These are phyloP conservation scores for Leuciscus waleckii DNA, from an alignment of 2,797 vertebrate genomes.

Conservation along the genomic window DNA sequence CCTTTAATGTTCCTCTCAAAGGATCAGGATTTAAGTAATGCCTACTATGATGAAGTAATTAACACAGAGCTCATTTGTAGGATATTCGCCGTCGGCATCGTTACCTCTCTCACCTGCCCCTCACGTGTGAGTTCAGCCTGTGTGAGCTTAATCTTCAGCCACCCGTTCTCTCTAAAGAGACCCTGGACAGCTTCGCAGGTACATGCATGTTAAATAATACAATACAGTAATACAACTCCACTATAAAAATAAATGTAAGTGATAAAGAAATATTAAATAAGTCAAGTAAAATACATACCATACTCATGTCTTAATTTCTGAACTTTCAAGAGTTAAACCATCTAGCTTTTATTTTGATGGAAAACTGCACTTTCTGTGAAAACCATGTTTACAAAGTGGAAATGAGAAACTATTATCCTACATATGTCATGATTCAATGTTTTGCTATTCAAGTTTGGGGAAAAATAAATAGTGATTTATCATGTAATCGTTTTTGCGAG, in stretches of 20 bases:
- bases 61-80: conserved; percentile 68
- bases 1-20: too few relatives aligned
- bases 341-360: background rate
- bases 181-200: conserved; percentile 94
- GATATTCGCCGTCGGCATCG: conserved; percentile 94
- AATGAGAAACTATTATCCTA: background rate
- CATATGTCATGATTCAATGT: background rate
- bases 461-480: background rate
- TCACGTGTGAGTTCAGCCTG: conserved; percentile 98
- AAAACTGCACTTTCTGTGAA: background rate
- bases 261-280: background rate
- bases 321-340: background rate
- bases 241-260: background rate
- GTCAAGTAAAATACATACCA: background rate
- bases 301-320: background rate
- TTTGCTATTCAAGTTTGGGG: background rate
- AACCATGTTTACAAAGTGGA: background rate
- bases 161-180: conserved; percentile 91
- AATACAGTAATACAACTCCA: background rate
- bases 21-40: background rate
- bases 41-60: background rate
- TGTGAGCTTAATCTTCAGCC: conserved; percentile 94
- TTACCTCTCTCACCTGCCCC: conserved; percentile 94
- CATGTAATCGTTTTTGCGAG: background rate
- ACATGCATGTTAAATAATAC: background rate